Conservation (phyloP, 2,888 invertebrate species). For the Zygogramma bicolorata region DNA sequence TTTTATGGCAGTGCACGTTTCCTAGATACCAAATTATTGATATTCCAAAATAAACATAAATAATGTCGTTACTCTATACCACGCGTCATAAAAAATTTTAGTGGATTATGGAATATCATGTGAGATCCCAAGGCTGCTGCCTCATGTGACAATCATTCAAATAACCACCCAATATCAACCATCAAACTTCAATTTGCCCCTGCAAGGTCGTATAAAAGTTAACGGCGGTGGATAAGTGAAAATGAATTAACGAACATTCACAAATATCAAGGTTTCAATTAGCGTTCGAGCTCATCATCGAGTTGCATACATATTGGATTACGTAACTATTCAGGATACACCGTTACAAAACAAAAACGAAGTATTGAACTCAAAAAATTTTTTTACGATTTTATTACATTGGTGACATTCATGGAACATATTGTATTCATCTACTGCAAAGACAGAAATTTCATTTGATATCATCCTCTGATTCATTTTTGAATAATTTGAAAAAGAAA, state of each 20-base stretch:
- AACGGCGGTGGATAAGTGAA: not conserved
- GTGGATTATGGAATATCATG: not conserved
- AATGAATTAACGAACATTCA: not conserved
- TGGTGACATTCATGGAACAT: no score
- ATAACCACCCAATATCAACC: not conserved
- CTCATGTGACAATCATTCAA: not conserved
- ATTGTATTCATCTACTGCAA: no score
- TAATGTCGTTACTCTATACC: no score
- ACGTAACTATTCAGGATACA: no score
- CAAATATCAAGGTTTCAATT: not conserved
- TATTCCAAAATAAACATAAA: no score
- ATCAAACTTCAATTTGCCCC: not conserved
- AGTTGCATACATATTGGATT: not conserved
- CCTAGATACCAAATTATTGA: no score
- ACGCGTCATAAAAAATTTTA: not conserved
- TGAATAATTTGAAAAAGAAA: no score
- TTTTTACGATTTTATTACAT: no score
- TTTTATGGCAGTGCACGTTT: no score
- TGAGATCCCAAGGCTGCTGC: not conserved
- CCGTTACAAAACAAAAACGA: not conserved
- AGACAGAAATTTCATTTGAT: no score
- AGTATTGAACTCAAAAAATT: not conserved
- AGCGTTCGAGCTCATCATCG: not conserved
- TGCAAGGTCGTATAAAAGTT: conserved; percentile 4
- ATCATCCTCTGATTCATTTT: no score